These are phyloP conservation scores for Megamerina dolium DNA, from an alignment of 2,888 invertebrate species.

Conservation along the genomic window DNA sequence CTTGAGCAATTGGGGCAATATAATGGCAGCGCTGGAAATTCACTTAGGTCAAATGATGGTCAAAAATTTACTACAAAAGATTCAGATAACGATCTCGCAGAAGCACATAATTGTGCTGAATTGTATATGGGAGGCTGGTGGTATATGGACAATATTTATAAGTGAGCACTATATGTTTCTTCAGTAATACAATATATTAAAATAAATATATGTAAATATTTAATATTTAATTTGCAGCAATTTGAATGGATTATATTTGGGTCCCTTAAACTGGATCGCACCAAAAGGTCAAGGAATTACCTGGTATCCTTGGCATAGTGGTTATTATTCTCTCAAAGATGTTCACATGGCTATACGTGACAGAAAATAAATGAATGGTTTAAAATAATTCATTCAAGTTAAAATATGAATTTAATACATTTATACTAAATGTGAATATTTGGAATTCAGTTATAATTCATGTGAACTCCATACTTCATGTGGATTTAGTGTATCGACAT, in stretches of 20 bases:
- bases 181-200: no score
- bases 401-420: no score
- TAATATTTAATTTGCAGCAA: slow-evolving; percentile 14
- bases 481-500: no score
- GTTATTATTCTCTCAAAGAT: slow-evolving; percentile 20
- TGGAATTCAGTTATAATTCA: no score
- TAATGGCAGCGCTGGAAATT: slow-evolving; percentile 61
- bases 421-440: no score
- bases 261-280: slow-evolving; percentile 5
- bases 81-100: slow-evolving; percentile 62
- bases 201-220: neutral
- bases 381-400: no score
- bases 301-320: slow-evolving; percentile 19
- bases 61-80: slow-evolving; percentile 63
- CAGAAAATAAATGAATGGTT: no score
- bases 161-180: slow-evolving; percentile 38
- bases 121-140: slow-evolving; percentile 68
- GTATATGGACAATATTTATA: slow-evolving; percentile 64
- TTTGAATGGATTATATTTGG: slow-evolving; percentile 22
- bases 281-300: slow-evolving; percentile 18
- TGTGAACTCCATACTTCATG: no score
- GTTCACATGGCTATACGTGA: slow-evolving; percentile 21
- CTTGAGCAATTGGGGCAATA: slow-evolving; percentile 60
- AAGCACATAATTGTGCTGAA: slow-evolving; percentile 60
- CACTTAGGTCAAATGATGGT: slow-evolving; percentile 61